phyloP scores from a whole-genome alignment of 2,113 vertebrate genomes.

The Myotis yumanensis region DNA sequence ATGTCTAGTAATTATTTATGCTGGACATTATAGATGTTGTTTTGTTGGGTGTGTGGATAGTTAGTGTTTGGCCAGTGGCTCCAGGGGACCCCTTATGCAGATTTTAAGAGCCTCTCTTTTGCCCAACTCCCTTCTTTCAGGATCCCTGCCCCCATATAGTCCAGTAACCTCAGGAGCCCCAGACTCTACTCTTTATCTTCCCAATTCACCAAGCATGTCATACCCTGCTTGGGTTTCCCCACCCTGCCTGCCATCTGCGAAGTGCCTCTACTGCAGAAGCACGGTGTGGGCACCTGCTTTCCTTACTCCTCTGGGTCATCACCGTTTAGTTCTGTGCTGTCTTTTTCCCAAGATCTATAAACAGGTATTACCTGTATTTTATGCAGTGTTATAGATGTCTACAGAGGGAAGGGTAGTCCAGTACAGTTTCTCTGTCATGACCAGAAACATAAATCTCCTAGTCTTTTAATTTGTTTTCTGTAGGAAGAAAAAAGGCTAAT shows the following conservation, averaged over 20 bases:
- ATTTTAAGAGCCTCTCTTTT: not conserved
- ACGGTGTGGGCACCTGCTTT: not conserved
- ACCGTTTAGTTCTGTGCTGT: not conserved
- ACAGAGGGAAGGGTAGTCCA: not conserved
- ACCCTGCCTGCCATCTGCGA: not conserved
- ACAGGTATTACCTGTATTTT: not conserved
- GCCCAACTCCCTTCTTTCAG: not conserved
- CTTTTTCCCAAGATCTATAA: not conserved
- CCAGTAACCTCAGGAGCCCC: not conserved
- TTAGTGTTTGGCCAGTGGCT: not conserved
- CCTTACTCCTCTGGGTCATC: not conserved
- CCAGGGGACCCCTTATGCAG: not conserved
- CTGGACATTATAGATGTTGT: not conserved
- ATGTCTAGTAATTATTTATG: not conserved
- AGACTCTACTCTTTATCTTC: not conserved
- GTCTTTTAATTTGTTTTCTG: not conserved
- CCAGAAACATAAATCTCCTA: not conserved
- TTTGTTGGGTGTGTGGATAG: not conserved
- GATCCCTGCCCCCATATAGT: not conserved
- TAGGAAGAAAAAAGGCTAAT: not conserved
- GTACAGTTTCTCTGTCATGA: not conserved
- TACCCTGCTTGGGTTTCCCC: not conserved
- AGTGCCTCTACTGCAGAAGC: not conserved
- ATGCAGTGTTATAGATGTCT: not conserved
- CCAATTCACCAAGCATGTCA: not conserved